Evolutionary conservation across 2,113 vertebrate genomes (phyloP).

Genomic region (Malaclemys terrapin): DNA sequence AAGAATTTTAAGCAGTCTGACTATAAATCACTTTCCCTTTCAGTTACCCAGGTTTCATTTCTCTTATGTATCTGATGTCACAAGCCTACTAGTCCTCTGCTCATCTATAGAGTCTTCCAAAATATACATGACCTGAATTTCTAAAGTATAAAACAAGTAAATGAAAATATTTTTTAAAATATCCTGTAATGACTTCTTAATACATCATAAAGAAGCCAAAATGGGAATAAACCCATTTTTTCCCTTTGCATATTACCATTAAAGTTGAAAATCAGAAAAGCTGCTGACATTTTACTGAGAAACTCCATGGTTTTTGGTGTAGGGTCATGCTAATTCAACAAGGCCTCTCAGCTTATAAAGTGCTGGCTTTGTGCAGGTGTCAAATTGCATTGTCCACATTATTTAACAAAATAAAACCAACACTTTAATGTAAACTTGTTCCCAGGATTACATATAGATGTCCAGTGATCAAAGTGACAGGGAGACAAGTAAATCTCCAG

Average conservation of each 20-base stretch:
- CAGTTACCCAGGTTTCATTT: not conserved
- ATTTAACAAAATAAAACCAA: not conserved
- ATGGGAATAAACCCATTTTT: not conserved
- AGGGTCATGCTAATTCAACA: not conserved
- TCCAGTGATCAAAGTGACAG: not conserved
- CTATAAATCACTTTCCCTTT: not conserved
- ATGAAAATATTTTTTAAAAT: not conserved
- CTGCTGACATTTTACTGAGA: not conserved
- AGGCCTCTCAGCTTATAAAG: not conserved
- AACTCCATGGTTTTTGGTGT: not conserved
- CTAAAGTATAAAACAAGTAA: not conserved
- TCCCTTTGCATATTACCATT: not conserved
- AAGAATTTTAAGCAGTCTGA: not conserved
- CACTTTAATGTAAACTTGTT: not conserved
- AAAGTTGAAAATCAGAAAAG: not conserved
- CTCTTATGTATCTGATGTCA: not conserved
- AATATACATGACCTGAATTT: not conserved
- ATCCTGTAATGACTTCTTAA: fast-evolving
- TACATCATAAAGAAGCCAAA: not conserved
- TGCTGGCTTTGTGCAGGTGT: not conserved
- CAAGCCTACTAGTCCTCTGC: not conserved
- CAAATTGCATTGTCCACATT: not conserved
- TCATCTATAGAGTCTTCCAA: not conserved
- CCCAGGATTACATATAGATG: not conserved
- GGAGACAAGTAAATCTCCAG: not conserved